Base-by-base conservation (phyloP, 2,888 invertebrate genomes). In the Hemistola chrysoprasaria region DNA sequence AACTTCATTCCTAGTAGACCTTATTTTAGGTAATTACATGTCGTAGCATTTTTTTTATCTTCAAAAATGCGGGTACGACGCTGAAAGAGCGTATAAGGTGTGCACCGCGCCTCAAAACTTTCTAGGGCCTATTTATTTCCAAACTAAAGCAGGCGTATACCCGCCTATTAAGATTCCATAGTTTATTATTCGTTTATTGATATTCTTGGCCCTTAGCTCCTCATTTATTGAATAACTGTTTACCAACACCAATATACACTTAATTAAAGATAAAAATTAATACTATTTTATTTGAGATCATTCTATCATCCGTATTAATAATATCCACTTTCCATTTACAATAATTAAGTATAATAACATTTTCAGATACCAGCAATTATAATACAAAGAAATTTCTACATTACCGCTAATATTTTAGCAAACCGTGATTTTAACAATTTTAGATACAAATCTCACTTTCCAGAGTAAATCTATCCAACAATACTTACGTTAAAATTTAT, bases 401-500 rank as follows among this genome's bases (percentile, higher is more conserved):
- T 22, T 35, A 22, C 8, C 11, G 27, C 22, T 21, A 30, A 24
- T 35, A 31, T 30, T 42, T 46, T 35, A 50, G 34, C 50, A 30
- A 50, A 56, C 50, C 59, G 44, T 50, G 50, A 39, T 56, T 46
- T 62, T 61, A 62, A 65, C 55, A 58, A 54, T 50, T 44, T 50
- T 40, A 49, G 56, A 53, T 52, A 59, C 50, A 57, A 50, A 55
- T 51, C 48, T 44, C 50, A 48, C 41, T 53, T 47, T 55, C 37
- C 47, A 21, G 8, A 30, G 22, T 22, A 26, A 10, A 33, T 39
- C 34, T 34, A 27, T 22, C 71, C 71, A 75, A 77, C 71, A 74
- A 72, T 63, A 37, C 43, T 55, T 65, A 62, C 59, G 22, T 57
- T 60, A 56, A 64, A 63, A 69, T 67, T 65, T 70, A 70, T 66